A percentile compares a stretch with the other conserved stretches of the same genome.
Evolutionary conservation across 2,888 invertebrate species (phyloP).

Genomic region (Nomada ruficornis): DNA sequence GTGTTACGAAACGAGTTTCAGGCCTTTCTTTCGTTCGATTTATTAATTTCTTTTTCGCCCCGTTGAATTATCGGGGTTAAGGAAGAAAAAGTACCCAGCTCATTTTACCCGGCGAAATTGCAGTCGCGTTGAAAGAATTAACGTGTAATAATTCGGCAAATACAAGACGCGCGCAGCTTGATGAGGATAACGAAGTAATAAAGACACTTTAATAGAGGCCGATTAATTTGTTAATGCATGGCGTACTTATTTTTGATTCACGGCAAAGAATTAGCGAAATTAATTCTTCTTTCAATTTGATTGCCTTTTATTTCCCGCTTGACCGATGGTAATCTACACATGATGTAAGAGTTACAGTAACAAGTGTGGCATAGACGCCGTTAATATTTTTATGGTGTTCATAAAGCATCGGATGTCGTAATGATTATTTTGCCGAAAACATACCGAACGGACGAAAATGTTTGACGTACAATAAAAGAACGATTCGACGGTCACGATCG

Average conservation of each 20-base stretch:
- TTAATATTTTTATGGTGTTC: not conserved
- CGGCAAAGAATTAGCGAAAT: not conserved
- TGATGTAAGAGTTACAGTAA: not conserved
- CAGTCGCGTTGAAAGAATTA: not conserved
- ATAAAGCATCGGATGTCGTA: not conserved
- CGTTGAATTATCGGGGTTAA: not conserved
- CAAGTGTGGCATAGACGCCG: not conserved
- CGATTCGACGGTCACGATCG: not conserved
- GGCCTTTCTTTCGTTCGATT: not conserved
- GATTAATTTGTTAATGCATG: not conserved
- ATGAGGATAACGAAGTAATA: not conserved
- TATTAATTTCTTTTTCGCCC: not conserved
- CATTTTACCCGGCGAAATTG: not conserved
- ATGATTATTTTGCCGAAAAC: not conserved
- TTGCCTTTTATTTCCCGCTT: not conserved
- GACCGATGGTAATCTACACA: not conserved
- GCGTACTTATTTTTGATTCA: not conserved
- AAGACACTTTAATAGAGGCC: not conserved
- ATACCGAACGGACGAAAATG: not conserved
- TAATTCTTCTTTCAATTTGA: not conserved
- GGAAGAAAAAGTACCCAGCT: not conserved
- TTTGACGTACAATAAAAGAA: not conserved
- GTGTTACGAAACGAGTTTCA: constrained; percentile 23
- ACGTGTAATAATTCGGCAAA: not conserved
- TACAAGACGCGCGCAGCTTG: not conserved